A percentile compares a stretch with the other conserved stretches of the same genome.
phyloP scores from a whole-genome alignment of 2,797 vertebrate genomes.

The Dendrocincla tyrannina region DNA sequence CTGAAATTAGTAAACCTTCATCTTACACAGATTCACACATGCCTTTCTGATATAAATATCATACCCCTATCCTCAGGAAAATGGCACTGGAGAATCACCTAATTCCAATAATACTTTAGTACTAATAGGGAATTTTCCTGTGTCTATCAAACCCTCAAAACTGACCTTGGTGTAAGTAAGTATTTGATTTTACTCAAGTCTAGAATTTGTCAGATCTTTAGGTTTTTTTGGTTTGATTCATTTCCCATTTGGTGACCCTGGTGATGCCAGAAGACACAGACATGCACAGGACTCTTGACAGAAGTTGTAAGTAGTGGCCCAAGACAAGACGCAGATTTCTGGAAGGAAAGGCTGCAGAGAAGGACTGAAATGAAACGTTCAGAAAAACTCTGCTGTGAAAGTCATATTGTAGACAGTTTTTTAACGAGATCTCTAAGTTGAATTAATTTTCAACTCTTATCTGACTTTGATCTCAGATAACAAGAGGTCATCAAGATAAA shows the following conservation, averaged over 20 bases:
- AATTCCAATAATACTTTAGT: background rate
- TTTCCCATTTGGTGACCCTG: background rate
- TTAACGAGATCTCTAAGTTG: background rate
- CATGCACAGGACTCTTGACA: background rate
- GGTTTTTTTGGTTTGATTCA: background rate
- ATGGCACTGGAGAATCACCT: background rate
- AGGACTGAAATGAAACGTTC: background rate
- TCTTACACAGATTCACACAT: background rate
- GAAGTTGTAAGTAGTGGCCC: background rate
- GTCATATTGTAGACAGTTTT: background rate
- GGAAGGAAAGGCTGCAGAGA: background rate
- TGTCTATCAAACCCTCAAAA: background rate
- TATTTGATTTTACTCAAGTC: background rate
- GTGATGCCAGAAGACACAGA: background rate
- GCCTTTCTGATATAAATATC: background rate
- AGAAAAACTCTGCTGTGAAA: background rate
- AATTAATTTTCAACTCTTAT: conserved; percentile 24
- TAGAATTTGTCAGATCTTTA: background rate
- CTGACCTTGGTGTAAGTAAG: background rate
- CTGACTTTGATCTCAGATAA: conserved; percentile 36
- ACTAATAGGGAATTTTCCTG: background rate
- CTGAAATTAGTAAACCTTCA: background rate
- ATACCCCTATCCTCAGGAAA: background rate
- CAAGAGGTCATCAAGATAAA: conserved; percentile 27
- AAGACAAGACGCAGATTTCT: background rate